Percentiles rank a stretch among this genome's conserved stretches.
Evolutionary conservation across 2,888 invertebrate species (phyloP).

Genomic region (Andrena bicolor): DNA sequence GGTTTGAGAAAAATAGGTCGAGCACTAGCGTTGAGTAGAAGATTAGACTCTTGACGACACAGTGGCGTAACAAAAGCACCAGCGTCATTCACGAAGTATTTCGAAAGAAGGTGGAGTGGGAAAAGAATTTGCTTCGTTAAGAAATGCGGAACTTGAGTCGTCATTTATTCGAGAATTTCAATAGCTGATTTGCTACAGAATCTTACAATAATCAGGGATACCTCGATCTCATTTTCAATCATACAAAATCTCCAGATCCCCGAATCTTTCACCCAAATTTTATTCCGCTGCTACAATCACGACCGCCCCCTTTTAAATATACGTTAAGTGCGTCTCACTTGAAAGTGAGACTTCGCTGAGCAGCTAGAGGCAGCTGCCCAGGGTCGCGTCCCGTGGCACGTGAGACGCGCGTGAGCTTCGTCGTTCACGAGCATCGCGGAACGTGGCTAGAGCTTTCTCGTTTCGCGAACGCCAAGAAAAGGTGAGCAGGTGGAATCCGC

Average conservation of each 20-base stretch:
- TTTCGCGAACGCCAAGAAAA: slow-evolving; percentile 17
- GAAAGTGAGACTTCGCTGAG: not conserved
- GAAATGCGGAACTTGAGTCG: not conserved
- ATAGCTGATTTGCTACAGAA: not conserved
- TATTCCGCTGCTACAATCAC: not conserved
- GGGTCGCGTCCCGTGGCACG: slow-evolving; percentile 2
- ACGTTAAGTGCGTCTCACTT: not conserved
- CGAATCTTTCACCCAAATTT: not conserved
- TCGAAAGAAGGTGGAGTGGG: not conserved
- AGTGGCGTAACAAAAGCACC: no score
- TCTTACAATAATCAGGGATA: no score
- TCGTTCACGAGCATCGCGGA: not conserved
- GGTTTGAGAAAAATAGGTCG: no score
- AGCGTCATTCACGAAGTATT: no score
- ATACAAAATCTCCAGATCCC: no score
- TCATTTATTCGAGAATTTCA: not conserved
- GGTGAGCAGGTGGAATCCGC: not conserved
- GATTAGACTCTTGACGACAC: no score
- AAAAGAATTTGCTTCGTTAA: not conserved
- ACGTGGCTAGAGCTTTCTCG: not conserved
- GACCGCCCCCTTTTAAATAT: not conserved
- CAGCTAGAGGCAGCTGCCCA: not conserved
- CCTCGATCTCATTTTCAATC: no score
- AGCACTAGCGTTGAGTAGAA: no score
- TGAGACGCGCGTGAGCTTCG: slow-evolving; percentile 10